phyloP scores from a whole-genome alignment of 2,113 vertebrate species.

The Pelodiscus sinensis region DNA sequence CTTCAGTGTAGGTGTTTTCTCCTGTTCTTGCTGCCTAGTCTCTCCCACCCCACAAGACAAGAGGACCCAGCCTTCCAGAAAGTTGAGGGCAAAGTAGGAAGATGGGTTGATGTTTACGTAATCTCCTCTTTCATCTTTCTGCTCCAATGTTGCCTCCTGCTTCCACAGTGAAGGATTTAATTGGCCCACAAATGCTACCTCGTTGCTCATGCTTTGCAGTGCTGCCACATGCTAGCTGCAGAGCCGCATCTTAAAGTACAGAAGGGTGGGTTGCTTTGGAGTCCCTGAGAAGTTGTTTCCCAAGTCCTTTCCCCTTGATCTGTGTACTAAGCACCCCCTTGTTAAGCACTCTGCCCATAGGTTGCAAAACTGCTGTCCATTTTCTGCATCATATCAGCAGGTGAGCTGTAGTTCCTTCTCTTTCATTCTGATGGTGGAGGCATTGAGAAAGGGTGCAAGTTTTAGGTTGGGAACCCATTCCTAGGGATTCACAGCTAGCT shows the following conservation, averaged over 20 bases:
- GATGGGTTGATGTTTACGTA: conserved; percentile 29
- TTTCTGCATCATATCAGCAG: not conserved
- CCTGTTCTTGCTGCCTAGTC: not conserved
- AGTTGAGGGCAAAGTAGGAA: not conserved
- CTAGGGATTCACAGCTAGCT: not conserved
- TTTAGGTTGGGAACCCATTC: not conserved
- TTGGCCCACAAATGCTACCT: conserved; percentile 40
- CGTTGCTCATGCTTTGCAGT: not conserved
- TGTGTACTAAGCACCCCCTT: not conserved
- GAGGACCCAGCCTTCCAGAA: not conserved
- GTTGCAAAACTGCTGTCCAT: not conserved
- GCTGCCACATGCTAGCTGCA: not conserved
- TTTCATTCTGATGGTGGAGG: not conserved
- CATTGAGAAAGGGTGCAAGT: not conserved
- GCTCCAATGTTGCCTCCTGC: conserved; percentile 6
- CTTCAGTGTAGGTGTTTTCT: not conserved
- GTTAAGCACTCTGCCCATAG: not conserved
- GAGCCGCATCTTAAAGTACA: conserved; percentile 25
- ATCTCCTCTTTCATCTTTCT: conserved; percentile 32
- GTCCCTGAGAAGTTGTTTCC: not conserved
- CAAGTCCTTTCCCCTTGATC: not conserved
- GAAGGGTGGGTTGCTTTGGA: not conserved
- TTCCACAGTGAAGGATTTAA: conserved; percentile 35
- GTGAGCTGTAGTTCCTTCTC: not conserved
- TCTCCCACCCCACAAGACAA: not conserved